Evolutionary conservation across 2,888 invertebrate species (phyloP).

Genomic region (Drosophila algonquin): DNA sequence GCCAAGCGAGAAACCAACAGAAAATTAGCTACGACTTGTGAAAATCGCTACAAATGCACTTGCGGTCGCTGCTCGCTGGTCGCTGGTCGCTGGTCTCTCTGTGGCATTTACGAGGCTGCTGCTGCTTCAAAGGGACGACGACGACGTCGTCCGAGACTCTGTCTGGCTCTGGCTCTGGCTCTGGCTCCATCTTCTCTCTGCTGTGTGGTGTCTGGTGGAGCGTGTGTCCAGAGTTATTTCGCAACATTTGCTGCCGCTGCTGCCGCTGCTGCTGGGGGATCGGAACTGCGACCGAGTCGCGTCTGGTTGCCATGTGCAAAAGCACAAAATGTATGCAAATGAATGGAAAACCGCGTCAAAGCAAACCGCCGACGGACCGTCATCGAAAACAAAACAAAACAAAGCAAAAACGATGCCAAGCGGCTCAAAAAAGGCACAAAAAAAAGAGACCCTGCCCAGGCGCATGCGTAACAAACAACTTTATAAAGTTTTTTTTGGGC

Average conservation of each 20-base stretch:
- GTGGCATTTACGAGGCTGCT: conserved; percentile 61
- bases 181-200: conserved; percentile 7
- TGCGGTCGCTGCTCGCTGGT: conserved; percentile 56
- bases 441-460: conserved; percentile 9
- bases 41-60: conserved; percentile 77
- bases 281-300: conserved; percentile 14
- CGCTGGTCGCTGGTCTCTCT: neutral
- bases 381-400: conserved; percentile 41
- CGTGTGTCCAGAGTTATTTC: conserved; percentile 71
- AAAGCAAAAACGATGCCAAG: neutral
- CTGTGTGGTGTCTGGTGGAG: conserved; percentile 33
- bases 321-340: conserved; percentile 71
- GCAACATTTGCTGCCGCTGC: conserved; percentile 45
- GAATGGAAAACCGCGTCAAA: conserved; percentile 77
- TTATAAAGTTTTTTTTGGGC: conserved; percentile 26
- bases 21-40: conserved; percentile 78
- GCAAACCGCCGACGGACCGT: conserved; percentile 70
- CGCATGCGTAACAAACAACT: conserved; percentile 52
- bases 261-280: conserved; percentile 22
- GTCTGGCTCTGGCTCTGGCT: conserved; percentile 12
- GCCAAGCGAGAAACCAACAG: conserved; percentile 69
- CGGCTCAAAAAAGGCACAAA: neutral
- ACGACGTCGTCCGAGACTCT: neutral
- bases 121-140: conserved; percentile 57
- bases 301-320: conserved; percentile 62